Conservation (phyloP, 2,113 vertebrate genomes). For the Neotoma lepida region DNA sequence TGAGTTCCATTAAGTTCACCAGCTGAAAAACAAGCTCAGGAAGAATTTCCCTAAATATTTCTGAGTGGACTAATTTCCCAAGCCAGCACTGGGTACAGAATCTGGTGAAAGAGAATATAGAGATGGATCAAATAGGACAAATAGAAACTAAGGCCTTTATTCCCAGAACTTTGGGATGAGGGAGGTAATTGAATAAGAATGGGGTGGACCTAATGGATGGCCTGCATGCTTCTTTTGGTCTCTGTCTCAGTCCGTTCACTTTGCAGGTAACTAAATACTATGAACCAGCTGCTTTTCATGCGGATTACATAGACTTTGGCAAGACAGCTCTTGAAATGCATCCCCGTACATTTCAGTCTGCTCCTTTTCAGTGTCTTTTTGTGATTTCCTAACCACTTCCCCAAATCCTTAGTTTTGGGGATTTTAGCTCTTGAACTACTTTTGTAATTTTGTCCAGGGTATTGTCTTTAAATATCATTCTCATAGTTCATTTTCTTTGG, state of each 20-base stretch:
- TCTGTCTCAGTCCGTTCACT: conserved; percentile 10
- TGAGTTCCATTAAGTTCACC: conserved; percentile 52
- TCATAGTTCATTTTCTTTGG: background rate
- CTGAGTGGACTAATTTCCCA: conserved; percentile 55
- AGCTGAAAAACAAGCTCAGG: conserved; percentile 67
- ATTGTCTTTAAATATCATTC: conserved; percentile 20
- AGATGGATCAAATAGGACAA: conserved; percentile 5
- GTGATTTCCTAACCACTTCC: conserved; percentile 15
- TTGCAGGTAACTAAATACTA: background rate
- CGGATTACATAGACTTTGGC: background rate
- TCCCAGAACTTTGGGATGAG: background rate
- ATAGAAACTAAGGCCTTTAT: conserved; percentile 9
- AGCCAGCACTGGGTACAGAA: background rate
- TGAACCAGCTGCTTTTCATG: background rate
- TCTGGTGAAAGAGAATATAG: conserved; percentile 6
- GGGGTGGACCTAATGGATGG: background rate
- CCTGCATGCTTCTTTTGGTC: background rate
- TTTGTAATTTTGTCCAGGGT: background rate
- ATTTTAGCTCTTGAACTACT: conserved; percentile 32
- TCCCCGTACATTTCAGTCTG: background rate
- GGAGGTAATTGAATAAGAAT: background rate
- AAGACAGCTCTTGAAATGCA: background rate
- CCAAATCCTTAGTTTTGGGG: background rate
- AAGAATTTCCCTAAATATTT: conserved; percentile 52
- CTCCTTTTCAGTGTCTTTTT: background rate